phyloP scores from a whole-genome alignment of 2,888 invertebrate genomes.

The Pimpla rufipes region DNA sequence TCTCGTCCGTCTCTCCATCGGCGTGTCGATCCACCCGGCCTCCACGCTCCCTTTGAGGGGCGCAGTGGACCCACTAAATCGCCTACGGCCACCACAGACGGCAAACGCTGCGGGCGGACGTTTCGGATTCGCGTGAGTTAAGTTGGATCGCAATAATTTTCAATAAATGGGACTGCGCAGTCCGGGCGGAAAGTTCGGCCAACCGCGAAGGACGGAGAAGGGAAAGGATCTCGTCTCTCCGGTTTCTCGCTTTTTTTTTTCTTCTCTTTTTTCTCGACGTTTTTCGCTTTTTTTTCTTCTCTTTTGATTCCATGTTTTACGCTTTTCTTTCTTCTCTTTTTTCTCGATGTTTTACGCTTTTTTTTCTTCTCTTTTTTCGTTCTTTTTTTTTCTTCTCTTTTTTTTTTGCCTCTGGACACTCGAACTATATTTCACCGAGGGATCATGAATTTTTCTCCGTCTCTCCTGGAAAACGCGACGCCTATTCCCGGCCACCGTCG shows the following conservation, averaged over 20 bases:
- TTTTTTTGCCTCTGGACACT: slow-evolving; percentile 49
- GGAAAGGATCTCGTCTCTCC: slow-evolving; percentile 45
- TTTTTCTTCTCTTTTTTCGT: slow-evolving; percentile 46
- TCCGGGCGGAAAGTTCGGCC: slow-evolving; percentile 65
- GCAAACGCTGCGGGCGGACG: slow-evolving; percentile 24
- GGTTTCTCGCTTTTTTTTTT: slow-evolving; percentile 28
- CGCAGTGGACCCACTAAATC: slow-evolving; percentile 52
- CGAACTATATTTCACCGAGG: not conserved
- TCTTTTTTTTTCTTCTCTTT: slow-evolving; percentile 42
- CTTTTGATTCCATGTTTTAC: slow-evolving; percentile 58
- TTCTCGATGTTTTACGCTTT: too few species aligned
- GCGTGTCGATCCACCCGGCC: slow-evolving; percentile 29
- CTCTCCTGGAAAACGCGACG: slow-evolving; percentile 8
- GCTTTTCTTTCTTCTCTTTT: slow-evolving; percentile 43
- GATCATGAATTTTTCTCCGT: slow-evolving; percentile 44
- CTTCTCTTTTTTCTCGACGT: slow-evolving; percentile 57
- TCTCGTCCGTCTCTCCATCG: slow-evolving; percentile 64
- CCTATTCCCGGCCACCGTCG: not conserved
- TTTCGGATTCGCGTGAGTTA: slow-evolving; percentile 69
- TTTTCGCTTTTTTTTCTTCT: slow-evolving; percentile 25
- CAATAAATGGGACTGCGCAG: slow-evolving; percentile 73
- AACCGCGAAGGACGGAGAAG: slow-evolving; percentile 38
- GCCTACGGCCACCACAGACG: slow-evolving; percentile 41
- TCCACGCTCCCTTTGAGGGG: slow-evolving; percentile 26
- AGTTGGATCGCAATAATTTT: slow-evolving; percentile 76